A percentile compares a stretch with the other conserved stretches of the same genome.
These are phyloP conservation scores for Carpatolechia fugitivella DNA, from an alignment of 2,888 invertebrate species.

Conservation along the genomic window DNA sequence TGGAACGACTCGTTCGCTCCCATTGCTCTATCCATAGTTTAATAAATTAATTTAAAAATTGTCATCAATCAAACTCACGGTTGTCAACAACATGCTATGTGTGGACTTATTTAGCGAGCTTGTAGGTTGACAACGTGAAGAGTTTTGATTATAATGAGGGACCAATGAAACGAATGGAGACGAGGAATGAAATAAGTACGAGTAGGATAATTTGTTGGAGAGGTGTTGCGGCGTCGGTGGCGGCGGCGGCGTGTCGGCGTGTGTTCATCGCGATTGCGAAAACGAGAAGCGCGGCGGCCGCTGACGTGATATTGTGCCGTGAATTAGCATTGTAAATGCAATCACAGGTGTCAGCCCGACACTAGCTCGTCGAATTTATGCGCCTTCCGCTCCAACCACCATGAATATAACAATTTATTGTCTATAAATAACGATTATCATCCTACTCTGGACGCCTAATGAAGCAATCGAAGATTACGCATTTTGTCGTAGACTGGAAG, in stretches of 20 bases:
- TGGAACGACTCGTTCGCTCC: conserved; percentile 54
- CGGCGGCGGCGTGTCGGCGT: conserved; percentile 19
- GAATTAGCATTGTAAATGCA: conserved; percentile 80
- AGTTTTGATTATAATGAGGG: conserved; percentile 1
- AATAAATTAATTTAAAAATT: conserved; percentile 54
- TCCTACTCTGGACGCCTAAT: conserved; percentile 49
- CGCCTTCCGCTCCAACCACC: conserved; percentile 65
- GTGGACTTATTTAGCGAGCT: conserved; percentile 3
- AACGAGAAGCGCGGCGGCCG: conserved; percentile 44
- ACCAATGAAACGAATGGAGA: conserved; percentile 1
- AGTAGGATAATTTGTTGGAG: conserved; percentile 1
- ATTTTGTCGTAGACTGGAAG: conserved; percentile 33
- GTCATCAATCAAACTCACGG: conserved; percentile 51
- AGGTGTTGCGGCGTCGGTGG: conserved; percentile 1
- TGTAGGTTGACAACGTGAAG: neutral
- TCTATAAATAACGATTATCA: conserved; percentile 68
- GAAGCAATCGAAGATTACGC: conserved; percentile 52
- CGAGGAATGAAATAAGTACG: neutral
- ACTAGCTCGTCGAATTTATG: conserved; percentile 72
- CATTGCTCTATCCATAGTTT: conserved; percentile 52
- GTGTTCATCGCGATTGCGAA: conserved; percentile 36
- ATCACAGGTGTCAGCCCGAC: conserved; percentile 76
- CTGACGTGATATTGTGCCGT: conserved; percentile 66
- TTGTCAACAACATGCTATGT: conserved; percentile 34
- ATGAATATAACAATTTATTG: conserved; percentile 71